Conservation (phyloP, 2,888 invertebrate species). For the Siphlonurus alternatus region DNA sequence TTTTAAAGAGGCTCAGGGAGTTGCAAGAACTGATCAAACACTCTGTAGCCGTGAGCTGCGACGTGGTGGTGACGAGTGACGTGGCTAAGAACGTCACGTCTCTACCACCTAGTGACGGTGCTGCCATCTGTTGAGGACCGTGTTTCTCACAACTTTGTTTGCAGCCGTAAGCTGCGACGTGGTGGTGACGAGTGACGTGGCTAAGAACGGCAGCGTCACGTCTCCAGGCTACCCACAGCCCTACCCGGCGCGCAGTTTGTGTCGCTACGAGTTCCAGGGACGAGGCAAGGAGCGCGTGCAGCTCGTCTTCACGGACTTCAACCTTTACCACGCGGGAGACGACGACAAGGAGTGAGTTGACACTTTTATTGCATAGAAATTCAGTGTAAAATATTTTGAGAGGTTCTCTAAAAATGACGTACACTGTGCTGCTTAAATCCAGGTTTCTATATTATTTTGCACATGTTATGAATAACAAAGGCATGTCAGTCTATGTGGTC, state of each 20-base stretch:
- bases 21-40: too few relatives aligned
- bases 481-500: too few relatives aligned
- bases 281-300: constrained; percentile 69
- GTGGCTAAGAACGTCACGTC: constrained; percentile 66
- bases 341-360: constrained; percentile 15
- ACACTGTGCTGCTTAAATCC: too few relatives aligned
- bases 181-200: constrained; percentile 57
- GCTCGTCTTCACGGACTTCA: constrained; percentile 71
- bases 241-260: constrained; percentile 63
- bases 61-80: constrained; percentile 61
- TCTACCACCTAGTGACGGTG: constrained; percentile 67
- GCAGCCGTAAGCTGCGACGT: constrained; percentile 45
- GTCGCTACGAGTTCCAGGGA: constrained; percentile 82
- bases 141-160: too few relatives aligned
- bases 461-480: too few relatives aligned
- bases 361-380: not conserved
- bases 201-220: constrained; percentile 66
- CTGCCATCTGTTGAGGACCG: too few relatives aligned
- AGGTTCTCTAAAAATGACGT: not conserved
- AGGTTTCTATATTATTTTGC: too few relatives aligned
- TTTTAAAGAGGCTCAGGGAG: too few relatives aligned
- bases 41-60: constrained; percentile 37
- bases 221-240: constrained; percentile 73
- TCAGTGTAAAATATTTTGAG: not conserved
- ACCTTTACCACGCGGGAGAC: constrained; percentile 43